These are phyloP conservation scores for Pemphredon lugubris DNA, from an alignment of 2,888 invertebrate species.

Conservation along the genomic window DNA sequence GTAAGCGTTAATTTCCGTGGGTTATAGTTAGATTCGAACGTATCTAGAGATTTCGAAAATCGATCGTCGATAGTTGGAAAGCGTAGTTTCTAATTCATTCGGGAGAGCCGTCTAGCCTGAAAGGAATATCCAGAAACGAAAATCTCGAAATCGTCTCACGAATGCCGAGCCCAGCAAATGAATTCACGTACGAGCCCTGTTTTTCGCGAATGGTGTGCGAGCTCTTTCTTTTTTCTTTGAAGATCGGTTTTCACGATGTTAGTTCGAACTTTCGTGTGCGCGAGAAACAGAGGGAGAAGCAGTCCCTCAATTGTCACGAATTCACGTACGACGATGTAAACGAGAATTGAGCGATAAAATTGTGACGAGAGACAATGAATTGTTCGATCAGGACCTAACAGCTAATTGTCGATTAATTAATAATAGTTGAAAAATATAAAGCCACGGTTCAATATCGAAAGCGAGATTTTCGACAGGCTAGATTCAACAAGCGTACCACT, in stretches of 20 bases:
- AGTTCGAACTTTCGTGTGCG: constrained; percentile 14
- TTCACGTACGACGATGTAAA: constrained; percentile 3
- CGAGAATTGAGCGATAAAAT: constrained; percentile 28
- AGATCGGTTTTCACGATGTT: constrained; percentile 16
- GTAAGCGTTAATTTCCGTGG: no score
- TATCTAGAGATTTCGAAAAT: background rate
- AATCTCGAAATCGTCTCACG: background rate
- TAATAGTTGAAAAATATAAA: no score
- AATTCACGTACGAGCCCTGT: background rate
- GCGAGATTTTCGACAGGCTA: background rate
- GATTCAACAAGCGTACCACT: constrained; percentile 17
- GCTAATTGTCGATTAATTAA: no score
- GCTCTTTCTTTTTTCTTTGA: constrained; percentile 37
- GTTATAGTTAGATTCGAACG: no score
- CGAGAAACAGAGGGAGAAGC: background rate
- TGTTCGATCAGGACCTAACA: no score
- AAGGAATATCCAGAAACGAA: constrained; percentile 1
- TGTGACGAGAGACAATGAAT: background rate
- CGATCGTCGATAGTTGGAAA: background rate
- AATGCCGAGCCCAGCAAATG: background rate
- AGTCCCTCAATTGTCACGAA: background rate
- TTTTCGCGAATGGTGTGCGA: constrained; percentile 11
- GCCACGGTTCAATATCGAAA: no score
- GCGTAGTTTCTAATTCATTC: background rate
- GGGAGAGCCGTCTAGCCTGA: background rate